Percentiles rank a stretch among this genome's conserved stretches.
Conservation (phyloP, 2,888 invertebrate genomes). For the Steinernema scapterisci region DNA sequence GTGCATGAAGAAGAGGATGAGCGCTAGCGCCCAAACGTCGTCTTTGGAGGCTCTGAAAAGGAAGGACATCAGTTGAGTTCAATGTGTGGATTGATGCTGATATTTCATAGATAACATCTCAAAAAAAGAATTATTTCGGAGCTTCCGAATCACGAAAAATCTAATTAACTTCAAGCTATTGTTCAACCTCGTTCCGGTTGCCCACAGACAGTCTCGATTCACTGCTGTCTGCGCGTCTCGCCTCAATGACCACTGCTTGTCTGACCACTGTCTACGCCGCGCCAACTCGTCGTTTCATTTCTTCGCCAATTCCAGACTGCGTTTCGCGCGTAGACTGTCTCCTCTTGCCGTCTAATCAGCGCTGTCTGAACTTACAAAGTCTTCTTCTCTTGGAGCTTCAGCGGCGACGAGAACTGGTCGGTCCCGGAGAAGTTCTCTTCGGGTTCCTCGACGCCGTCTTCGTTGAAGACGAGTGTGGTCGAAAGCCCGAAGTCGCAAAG, state of each 20-base stretch:
- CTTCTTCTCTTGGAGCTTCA: background rate
- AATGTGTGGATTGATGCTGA: background rate
- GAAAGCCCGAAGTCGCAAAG: slow-evolving; percentile 8
- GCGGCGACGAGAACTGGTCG: slow-evolving; percentile 16
- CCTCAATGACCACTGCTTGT: too few species aligned
- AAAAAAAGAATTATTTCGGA: too few species aligned
- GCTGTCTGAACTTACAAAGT: background rate
- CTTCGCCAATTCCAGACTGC: too few species aligned
- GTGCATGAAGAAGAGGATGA: slow-evolving; percentile 19
- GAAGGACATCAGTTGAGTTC: background rate
- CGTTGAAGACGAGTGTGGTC: background rate
- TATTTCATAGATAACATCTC: too few species aligned
- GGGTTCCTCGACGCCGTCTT: background rate
- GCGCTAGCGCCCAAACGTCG: slow-evolving; percentile 24
- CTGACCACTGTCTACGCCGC: too few species aligned
- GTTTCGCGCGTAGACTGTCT: background rate
- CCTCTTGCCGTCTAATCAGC: background rate
- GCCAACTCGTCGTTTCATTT: too few species aligned
- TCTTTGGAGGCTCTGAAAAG: slow-evolving; percentile 10
- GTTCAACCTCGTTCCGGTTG: too few species aligned
- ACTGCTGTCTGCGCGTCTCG: too few species aligned
- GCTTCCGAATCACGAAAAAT: too few species aligned
- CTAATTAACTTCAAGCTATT: too few species aligned
- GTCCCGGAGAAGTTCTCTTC: slow-evolving; percentile 16
- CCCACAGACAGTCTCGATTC: background rate